Evolutionary conservation across 2,113 vertebrate species (phyloP), one percentile per base, ranked within the genome.

Genomic region (Arvicanthis niloticus): DNA sequence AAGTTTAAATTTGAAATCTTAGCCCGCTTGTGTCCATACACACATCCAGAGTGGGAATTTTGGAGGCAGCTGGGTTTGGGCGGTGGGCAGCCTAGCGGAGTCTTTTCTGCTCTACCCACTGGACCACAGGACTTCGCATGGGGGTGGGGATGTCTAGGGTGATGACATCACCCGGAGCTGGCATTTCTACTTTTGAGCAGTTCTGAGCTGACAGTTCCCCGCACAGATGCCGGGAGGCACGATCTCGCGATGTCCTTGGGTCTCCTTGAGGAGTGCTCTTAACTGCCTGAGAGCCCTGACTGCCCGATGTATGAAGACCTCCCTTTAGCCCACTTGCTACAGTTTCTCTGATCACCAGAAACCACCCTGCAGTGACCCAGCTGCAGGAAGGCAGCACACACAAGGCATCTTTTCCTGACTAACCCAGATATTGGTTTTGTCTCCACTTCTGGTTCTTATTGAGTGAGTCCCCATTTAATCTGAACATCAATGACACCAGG

Each of bases 241-340:
- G 90, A 96, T 97, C 96, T 95, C 84, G 80, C 72, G 62, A 40
- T 87, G 96, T 95, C 97, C 98, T 98, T 98, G 97, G 93, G 53
- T 97, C 80, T 98, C 98, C 98, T 98, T 98, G 98, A 96, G 87
- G 76, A 91, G 78, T 93, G 85, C 88, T 96, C 96, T 94, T 96
- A 93, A 96, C 73, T 24, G 72, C 80, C 92, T 89, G 73, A 42
- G 92, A 96, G 85, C 93, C 77, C 72, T 48, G 89, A 58, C 94
- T 70, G 58, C 88, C 92, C 62, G 24, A 51, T 3, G 56, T 87
- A 24, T 24, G 76, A 72, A 89, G 81, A 91, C 67, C 72, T 96
- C 37, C 21, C 9, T 73, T 80, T 68, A 45, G 78, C 67, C 78
- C 78, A 3, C 84, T 68, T 78, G 45, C 60, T 53, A 51, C 53